phyloP scores from a whole-genome alignment of 2,797 vertebrate species.

The Macropodus opercularis region DNA sequence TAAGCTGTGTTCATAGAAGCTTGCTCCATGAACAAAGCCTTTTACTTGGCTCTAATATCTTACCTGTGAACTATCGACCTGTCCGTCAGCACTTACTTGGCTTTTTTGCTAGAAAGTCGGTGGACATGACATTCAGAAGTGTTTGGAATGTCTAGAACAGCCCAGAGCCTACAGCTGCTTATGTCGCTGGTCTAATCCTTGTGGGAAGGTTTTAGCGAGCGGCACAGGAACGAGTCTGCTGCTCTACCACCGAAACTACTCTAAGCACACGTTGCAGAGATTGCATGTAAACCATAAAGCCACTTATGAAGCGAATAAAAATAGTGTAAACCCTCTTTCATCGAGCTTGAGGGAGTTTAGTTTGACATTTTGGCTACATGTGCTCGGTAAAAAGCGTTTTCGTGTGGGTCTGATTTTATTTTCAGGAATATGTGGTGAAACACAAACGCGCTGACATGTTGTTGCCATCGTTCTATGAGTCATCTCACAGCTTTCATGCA shows the following conservation, averaged over 20 bases:
- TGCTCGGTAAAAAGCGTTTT: constrained; percentile 5
- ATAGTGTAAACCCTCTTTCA: constrained; percentile 6
- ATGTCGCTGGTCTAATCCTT: constrained; percentile 54
- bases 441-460: constrained; percentile 11
- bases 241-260: background rate
- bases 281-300: too few species aligned
- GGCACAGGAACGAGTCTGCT: background rate
- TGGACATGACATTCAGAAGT: constrained; percentile 25
- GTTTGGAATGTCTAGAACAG: constrained; percentile 39
- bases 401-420: constrained; percentile 9
- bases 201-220: constrained; percentile 53
- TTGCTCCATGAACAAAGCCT: constrained; percentile 3
- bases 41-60: constrained; percentile 31
- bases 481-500: background rate
- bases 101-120: constrained; percentile 21
- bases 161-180: constrained; percentile 25
- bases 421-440: constrained; percentile 32
- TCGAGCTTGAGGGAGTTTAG: constrained; percentile 5
- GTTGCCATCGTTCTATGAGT: constrained; percentile 3
- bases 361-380: background rate
- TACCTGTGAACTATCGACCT: constrained; percentile 32
- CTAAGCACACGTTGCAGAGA: too few species aligned
- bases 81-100: constrained; percentile 21
- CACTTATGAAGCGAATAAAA: background rate
- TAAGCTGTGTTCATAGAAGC: background rate